phyloP scores from a whole-genome alignment of 1,140 invertebrate species.

The Pseudomyrmex dendroicus region DNA sequence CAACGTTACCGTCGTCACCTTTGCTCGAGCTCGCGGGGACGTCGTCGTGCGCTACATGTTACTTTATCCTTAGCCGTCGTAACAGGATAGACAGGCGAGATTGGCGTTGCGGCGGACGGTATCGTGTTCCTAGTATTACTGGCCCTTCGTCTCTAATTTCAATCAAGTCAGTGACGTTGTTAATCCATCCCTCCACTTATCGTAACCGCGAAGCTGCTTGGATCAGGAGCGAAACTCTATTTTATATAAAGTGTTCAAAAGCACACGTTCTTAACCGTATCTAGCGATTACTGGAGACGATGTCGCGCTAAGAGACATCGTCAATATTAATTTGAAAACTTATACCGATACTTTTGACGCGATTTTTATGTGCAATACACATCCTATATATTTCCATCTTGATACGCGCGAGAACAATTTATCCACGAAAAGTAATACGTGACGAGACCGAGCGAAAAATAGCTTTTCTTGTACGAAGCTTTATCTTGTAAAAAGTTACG shows the following conservation, averaged over 20 bases:
- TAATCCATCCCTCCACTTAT: slow-evolving; percentile 51
- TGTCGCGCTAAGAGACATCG: neutral
- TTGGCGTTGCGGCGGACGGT: slow-evolving; percentile 47
- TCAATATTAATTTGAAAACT: slow-evolving; percentile 21
- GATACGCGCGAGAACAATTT: neutral
- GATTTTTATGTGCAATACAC: neutral
- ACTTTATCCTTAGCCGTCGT: slow-evolving; percentile 44
- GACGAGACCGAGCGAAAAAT: no score
- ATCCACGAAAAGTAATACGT: neutral
- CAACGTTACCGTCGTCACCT: slow-evolving; percentile 34
- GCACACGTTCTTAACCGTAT: neutral
- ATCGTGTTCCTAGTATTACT: slow-evolving; percentile 51
- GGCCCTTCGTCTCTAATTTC: slow-evolving; percentile 56
- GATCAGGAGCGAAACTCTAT: slow-evolving; percentile 35
- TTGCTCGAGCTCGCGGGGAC: slow-evolving; percentile 22
- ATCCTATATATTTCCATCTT: neutral
- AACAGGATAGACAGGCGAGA: slow-evolving; percentile 37
- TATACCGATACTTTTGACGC: no score
- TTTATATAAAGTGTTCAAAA: slow-evolving; percentile 24
- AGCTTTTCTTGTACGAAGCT: neutral
- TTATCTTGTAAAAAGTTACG: neutral
- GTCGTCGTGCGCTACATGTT: neutral
- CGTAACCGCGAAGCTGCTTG: slow-evolving; percentile 16
- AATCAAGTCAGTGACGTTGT: slow-evolving; percentile 48
- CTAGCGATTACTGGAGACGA: neutral